Percentiles rank a stretch among this genome's conserved stretches.
phyloP scores from a whole-genome alignment of 2,797 vertebrate species.

The Sebastes minor region DNA sequence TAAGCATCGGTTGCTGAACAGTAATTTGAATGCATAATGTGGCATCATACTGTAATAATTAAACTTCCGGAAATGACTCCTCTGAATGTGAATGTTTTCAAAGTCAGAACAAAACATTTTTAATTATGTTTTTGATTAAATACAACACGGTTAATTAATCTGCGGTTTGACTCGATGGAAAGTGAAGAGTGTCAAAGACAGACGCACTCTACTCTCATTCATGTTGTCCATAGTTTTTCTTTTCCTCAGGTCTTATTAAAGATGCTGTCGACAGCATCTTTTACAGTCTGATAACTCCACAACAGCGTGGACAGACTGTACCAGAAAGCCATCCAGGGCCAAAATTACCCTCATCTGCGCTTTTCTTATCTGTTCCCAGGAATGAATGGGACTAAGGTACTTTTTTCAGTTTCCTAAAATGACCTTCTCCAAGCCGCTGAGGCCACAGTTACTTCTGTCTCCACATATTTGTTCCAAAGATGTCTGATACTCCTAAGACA shows the following conservation, averaged over 20 bases:
- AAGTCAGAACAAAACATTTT: conserved; percentile 38
- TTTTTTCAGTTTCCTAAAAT: conserved; percentile 8
- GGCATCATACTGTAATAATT: not conserved
- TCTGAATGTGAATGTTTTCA: conserved; percentile 24
- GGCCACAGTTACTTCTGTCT: not conserved
- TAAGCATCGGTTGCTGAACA: not conserved
- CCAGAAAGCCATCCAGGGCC: conserved; percentile 2
- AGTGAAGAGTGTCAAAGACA: conserved; percentile 5
- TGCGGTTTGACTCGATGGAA: not conserved
- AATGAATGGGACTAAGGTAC: conserved; percentile 17
- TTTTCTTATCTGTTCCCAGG: conserved; percentile 35
- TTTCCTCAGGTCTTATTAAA: conserved; percentile 14
- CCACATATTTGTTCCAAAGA: conserved; percentile 1
- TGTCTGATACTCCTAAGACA: not conserved
- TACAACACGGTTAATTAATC: conserved; percentile 40
- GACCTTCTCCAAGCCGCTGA: conserved; percentile 17
- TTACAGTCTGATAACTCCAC: conserved; percentile 41
- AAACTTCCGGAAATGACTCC: conserved; percentile 14
- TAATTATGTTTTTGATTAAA: conserved; percentile 43
- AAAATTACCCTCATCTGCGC: conserved; percentile 30
- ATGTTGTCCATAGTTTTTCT: not conserved
- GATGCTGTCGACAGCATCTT: conserved; percentile 37
- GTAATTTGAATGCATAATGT: conserved; percentile 20
- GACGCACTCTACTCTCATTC: not conserved
- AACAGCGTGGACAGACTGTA: conserved; percentile 5